Evolutionary conservation across 2,113 vertebrate species (phyloP).

Genomic region (Pachypanchax playfairii): DNA sequence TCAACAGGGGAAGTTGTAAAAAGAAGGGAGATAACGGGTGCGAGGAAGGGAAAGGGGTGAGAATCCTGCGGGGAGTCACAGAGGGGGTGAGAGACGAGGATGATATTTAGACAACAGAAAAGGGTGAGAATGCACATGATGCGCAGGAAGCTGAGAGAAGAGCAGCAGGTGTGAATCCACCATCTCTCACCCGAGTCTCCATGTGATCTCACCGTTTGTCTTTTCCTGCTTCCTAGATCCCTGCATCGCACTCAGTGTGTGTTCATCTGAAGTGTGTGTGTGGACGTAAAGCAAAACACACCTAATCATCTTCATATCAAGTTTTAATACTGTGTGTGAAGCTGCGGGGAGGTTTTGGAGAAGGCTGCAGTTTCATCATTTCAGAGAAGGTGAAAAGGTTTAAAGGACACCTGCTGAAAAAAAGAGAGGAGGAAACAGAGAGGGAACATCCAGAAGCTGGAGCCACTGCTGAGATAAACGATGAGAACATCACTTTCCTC

Average conservation of each 20-base stretch:
- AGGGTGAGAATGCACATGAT: slow-evolving; percentile 3
- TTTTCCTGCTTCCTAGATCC: slow-evolving; percentile 58
- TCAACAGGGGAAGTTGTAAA: slow-evolving; percentile 44
- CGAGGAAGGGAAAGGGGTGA: slow-evolving; percentile 51
- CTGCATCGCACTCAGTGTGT: slow-evolving; percentile 22
- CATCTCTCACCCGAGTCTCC: slow-evolving; percentile 23
- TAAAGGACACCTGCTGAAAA: slow-evolving; percentile 36
- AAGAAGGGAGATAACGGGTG: slow-evolving; percentile 11
- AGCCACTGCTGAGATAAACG: slow-evolving; percentile 68
- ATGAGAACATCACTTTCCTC: slow-evolving; percentile 42
- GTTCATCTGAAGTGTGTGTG: background rate
- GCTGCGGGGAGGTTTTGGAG: background rate
- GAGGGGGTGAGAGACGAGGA: slow-evolving; percentile 28
- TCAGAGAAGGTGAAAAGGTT: slow-evolving; percentile 43
- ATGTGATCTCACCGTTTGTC: slow-evolving; percentile 47
- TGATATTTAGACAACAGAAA: slow-evolving; percentile 27
- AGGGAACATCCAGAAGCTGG: slow-evolving; percentile 28
- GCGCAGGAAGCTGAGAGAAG: slow-evolving; percentile 23
- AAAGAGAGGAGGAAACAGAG: slow-evolving; percentile 15
- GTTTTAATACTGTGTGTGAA: slow-evolving; percentile 14
- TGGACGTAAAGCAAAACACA: slow-evolving; percentile 23
- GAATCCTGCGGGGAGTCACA: slow-evolving; percentile 26
- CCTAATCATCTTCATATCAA: slow-evolving; percentile 17
- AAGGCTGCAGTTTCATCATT: background rate
- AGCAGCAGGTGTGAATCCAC: slow-evolving; percentile 31